Evolutionary conservation across 2,888 invertebrate genomes (phyloP), one percentile per base, ranked within the genome.

Genomic region (Pammene fasciana): DNA sequence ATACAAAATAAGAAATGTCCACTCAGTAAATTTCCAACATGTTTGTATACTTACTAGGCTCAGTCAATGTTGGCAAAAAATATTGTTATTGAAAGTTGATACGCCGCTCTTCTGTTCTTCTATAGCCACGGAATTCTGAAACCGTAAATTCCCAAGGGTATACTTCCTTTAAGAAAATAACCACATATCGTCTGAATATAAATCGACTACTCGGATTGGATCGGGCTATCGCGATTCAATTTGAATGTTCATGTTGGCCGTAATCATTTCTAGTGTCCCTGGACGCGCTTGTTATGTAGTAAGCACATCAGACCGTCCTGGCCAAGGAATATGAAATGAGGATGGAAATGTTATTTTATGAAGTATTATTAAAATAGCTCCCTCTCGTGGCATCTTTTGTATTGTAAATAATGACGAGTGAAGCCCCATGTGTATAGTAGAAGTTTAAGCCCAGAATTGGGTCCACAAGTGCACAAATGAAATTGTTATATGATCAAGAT

Each of bases 201-300:
- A 79, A 80, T 80, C 74, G 75, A 75, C 74, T 72, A 75, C 73
- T 78, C 71, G 75, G 72, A 75, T 76, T 74, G 66, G 52, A 71
- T 72, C 67, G 52, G 72, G 56, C 72, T 75, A 76, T 76, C 74
- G 74, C 71, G 70, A 78, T 77, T 80, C 76, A 79, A 82, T 82
- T 81, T 76, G 75, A 76, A 77, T 76, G 75, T 55, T 65, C 52
- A 45, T 68, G 68, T 68, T 59, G 64, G 45, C 46, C 57, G 45
- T 65, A 68, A 68, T 68, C 52, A 68, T 68, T 65, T 65, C 46
- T 50, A 65, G 57, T 38, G 64, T 68, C 68, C 64, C 68, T 50
- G 3, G 68, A 34, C 56, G 45, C 57, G 26, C 43, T 57, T 62
- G 68, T 64, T 64, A 68, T 57, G 64, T 64, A 52, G 64, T 48